Evolutionary conservation across 1,140 invertebrate genomes (phyloP), one percentile per base, ranked within the genome.

Genomic region (Berghia stephanieae): DNA sequence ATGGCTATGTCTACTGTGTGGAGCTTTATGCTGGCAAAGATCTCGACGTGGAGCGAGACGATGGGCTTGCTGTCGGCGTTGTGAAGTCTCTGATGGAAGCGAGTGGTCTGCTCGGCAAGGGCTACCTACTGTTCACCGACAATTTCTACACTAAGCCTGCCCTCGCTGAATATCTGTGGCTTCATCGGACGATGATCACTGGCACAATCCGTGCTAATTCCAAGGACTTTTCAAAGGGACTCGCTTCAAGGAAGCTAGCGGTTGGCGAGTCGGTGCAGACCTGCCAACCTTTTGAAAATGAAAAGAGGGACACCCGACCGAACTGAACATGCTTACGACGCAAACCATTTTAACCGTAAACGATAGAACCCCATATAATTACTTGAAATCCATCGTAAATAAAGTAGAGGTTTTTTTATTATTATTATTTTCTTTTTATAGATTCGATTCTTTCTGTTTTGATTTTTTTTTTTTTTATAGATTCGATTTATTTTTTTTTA

Each of bases 1-100:
- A 67, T 71, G 79, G 79, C 3, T 76, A 78, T 36, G 68, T 74
- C 18, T 6, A 46, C 4, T 49, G 67, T 42, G 55, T 75, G 10
- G 57, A 78, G 21, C 34, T 79, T 3, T 73, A 80, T 69, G 69
- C 69, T 40, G 79, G 79, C n/a, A 78, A 57, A 44, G 75, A 80
- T 31, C 55, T 70, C 57, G 69, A 77, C 24, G 55, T 44, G 10
- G 38, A 43, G 16, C 24, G 43, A n/a, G 69, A 78, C 8, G 78
- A 79, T 21, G 72, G 77, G 2, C 52, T 40, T 31, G 79, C 71
- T 3, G 27, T 46, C 63, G 71, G 38, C 24, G 79, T 80, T 13
- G 79, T 80, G 3, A 55, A 66, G 46, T 34, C 52, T 16, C 68
- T 80, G 40, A 66, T 79, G 67, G 40, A 44, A n/a, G 43, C 21